phyloP scores from a whole-genome alignment of 2,113 vertebrate genomes.

The Desmodus rotundus region DNA sequence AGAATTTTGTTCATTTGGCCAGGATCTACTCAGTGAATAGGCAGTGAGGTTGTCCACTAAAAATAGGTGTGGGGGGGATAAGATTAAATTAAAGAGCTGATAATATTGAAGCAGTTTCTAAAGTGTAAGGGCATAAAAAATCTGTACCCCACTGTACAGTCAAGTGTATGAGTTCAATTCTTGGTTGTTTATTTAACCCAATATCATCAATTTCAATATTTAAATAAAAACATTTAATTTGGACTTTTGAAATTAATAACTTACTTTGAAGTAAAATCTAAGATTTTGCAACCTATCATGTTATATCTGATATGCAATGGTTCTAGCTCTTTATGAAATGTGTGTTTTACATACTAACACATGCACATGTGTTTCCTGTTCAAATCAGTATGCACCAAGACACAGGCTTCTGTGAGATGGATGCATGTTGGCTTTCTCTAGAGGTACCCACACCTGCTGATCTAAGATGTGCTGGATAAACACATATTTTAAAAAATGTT shows the following conservation, averaged over 20 bases:
- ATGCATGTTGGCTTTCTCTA: not conserved
- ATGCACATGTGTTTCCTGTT: not conserved
- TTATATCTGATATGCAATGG: not conserved
- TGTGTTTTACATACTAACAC: not conserved
- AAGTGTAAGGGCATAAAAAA: not conserved
- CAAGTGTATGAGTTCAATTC: not conserved
- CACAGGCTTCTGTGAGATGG: not conserved
- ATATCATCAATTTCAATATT: not conserved
- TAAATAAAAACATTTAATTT: not conserved
- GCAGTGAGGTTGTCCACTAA: too few relatives aligned
- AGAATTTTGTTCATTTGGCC: not conserved
- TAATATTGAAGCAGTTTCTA: not conserved
- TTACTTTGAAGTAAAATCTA: not conserved
- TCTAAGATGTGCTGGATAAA: not conserved
- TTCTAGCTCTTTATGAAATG: not conserved
- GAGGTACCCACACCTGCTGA: not conserved
- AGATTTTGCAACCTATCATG: not conserved
- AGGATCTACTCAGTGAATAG: not conserved
- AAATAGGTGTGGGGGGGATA: too few relatives aligned
- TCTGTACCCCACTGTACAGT: accelerated
- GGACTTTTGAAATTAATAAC: not conserved
- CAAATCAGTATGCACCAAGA: not conserved
- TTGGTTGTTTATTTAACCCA: not conserved
- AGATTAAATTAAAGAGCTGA: not conserved
- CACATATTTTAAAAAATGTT: not conserved